Evolutionary conservation across 2,888 invertebrate species (phyloP), one percentile per base, ranked within the genome.

Genomic region (Furcula furcula): DNA sequence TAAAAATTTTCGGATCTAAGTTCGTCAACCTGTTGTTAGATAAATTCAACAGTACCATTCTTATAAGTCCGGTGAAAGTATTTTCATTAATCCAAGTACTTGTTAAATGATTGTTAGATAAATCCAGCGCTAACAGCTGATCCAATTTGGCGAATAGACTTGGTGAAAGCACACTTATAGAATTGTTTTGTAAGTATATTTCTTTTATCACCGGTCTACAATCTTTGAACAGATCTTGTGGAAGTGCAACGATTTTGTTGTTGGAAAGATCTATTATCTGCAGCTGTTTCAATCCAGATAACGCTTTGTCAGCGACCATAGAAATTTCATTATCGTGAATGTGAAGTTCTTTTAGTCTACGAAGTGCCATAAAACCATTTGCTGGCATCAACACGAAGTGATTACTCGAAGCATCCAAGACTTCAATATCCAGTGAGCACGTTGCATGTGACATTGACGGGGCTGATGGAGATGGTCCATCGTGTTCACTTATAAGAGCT

Each of bases 161-260:
- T 0, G 96, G 95, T 51, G 96, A 94, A 51, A 97, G 90, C 26
- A 94, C 94, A 73, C 94, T 94, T 59, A 98, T 94, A 12, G 96
- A 95, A 90, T 97, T 97, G 83, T 97, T 97, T 80, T 96, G 95
- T 71, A 97, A 86, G 82, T 96, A 94, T 66, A 97, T 93, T 84
- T 97, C 97, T 83, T 94, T 95, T 59, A 97, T 93, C 43, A 93
- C 92, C 47, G 92, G 92, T 31, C 92, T 90, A 63, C 93, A 92
- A 80, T 96, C 96, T 71, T 91, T 91, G 69, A 98, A 97, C 49
- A 98, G 85, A 66, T 94, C 94, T 46, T 95, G 93, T 25, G 98
- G 97, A 54, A 98, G 90, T 32, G 95, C 94, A 21, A 94, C 94
- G 48, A 98, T 93, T 90, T 95, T 94, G 81, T 98, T 98, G 63